phyloP scores from a whole-genome alignment of 2,113 vertebrate genomes.

The Prietella phreatophila region DNA sequence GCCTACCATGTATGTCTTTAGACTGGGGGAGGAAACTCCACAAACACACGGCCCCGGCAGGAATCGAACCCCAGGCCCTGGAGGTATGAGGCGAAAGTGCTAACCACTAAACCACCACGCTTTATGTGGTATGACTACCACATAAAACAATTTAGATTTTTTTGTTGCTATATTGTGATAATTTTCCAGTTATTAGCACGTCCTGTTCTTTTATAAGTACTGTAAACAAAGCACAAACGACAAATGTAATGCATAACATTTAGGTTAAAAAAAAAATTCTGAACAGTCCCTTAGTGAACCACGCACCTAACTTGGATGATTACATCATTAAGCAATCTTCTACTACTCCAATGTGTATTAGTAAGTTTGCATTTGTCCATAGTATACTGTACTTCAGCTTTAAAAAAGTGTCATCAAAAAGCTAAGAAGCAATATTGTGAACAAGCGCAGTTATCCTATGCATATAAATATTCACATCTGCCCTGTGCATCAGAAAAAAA shows the following conservation, averaged over 20 bases:
- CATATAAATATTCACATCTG: slow-evolving; percentile 11
- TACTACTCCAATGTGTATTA: not conserved
- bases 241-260: not conserved
- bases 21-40: too few relatives aligned
- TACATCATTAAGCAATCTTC: not conserved
- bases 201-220: not conserved
- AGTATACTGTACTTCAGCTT: not conserved
- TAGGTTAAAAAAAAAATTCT: not conserved
- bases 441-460: not conserved
- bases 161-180: not conserved
- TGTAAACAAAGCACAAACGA: not conserved
- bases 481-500: not conserved
- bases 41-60: too few relatives aligned
- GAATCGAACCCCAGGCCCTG: too few relatives aligned
- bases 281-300: not conserved
- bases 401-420: not conserved
- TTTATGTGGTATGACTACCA: not conserved
- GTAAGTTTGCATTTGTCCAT: not conserved
- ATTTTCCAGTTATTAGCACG: not conserved
- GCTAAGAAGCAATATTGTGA: not conserved
- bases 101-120: too few relatives aligned
- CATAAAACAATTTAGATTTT: not conserved
- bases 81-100: too few relatives aligned
- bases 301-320: not conserved
- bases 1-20: too few relatives aligned